These are phyloP conservation scores for Aphodius sticticus DNA, from an alignment of 2,888 invertebrate species.

Conservation along the genomic window DNA sequence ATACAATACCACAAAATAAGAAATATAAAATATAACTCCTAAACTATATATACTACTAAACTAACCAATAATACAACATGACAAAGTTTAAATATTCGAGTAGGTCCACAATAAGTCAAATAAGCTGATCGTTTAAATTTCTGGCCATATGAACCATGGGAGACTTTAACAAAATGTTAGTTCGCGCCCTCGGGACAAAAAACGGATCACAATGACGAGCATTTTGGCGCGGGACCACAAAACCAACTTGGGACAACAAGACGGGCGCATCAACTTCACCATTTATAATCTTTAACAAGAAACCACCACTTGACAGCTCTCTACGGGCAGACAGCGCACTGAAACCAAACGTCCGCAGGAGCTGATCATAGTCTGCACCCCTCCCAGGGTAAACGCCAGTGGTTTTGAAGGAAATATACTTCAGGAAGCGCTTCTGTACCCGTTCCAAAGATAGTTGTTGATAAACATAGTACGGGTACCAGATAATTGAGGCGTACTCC, in stretches of 20 bases:
- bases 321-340: neutral
- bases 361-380: neutral
- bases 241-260: neutral
- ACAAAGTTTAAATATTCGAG: too few species aligned
- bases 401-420: neutral
- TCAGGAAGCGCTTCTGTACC: neutral
- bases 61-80: too few species aligned
- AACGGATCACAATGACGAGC: neutral
- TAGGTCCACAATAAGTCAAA: too few species aligned
- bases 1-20: too few species aligned
- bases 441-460: neutral
- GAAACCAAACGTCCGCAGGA: neutral
- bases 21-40: too few species aligned
- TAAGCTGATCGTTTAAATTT: neutral
- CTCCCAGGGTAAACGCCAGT: neutral
- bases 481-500: constrained; percentile 6
- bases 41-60: too few species aligned
- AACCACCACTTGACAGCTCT: neutral
- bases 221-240: neutral
- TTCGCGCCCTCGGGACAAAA: neutral
- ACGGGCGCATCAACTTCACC: neutral
- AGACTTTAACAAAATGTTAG: neutral
- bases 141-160: neutral
- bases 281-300: neutral
- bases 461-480: neutral